Evolutionary conservation across 1,140 invertebrate species (phyloP), one percentile per base, ranked within the genome.

Genomic region (Bombus consobrinus): DNA sequence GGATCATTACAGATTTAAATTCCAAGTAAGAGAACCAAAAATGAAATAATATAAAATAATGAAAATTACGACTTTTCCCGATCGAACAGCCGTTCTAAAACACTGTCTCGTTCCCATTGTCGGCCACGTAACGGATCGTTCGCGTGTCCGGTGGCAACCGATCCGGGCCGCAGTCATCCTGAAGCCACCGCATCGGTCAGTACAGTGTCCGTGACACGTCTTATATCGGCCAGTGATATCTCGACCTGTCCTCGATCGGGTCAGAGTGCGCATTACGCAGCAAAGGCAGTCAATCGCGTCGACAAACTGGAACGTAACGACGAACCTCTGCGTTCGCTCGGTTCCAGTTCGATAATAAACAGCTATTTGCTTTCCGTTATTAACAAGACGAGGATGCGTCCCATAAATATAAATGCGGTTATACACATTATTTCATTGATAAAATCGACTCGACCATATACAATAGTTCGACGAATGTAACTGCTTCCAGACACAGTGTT

Each of bases 201-300:
- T 64, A 64, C 68, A 80, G 77, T 85, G 83, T 18, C 83, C 68
- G 77, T 80, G 77, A 80, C 83, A 85, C 76, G 68, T 85, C 41
- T 57, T 72, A 59, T 64, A 73, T 64, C 68, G 77, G 64, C 32
- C 68, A 73, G 34, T 71, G 83, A 80, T 62, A 85, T 69, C 76
- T 71, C 68, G 68, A 85, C 66, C 77, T 72, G 57, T 79, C 22
- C 66, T 62, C 66, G 76, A 72, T 71, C 76, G 41, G 83, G 72
- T 83, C 81, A 83, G 32, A 71, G 64, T 76, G 59, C 81, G 64
- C 47, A 43, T 83, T 78, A 69, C 62, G 25, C n/a, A 37, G 39
- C 34, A 8, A 57, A 79, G 34, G 8, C 59, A 64, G 43, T 15
- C 43, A 76, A 43, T 83, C 59, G 43, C 25, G 47, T 78, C 64